Base-by-base conservation (phyloP, 2,888 invertebrate genomes). In the Cenopis cana region DNA sequence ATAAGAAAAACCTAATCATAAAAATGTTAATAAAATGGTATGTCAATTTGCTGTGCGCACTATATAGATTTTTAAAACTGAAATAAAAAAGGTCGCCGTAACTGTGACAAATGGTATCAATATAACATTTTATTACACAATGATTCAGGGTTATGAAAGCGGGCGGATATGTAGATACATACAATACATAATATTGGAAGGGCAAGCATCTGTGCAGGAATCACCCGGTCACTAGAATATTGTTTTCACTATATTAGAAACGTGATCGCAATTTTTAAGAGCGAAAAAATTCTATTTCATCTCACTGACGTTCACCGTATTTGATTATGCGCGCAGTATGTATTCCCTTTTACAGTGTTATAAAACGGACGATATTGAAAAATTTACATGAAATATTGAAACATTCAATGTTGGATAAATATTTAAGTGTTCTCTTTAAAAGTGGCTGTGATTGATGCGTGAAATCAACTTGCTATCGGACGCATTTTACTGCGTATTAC, bases 181-280 rank as follows among this genome's bases (percentile, higher is more conserved):
- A 85, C 20, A 36, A 62, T 69, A 64, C 82, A 85, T 89, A 86
- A 88, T 86, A 89, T 88, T 83, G 87, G 86, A 86, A 89, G 89
- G 91, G 90, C 89, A 85, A 87, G 85, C 92, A 91, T 90, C 90
- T 93, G 93, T 86, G 89, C 89, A 84, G 87, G 87, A 92, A 92
- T 93, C 93, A 93, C 88, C 92, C 93, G 94, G 94, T 93, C 94
- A 94, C 93, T 93, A 92, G 93, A 92, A 94, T 94, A 94, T 94
- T 94, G 94, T 94, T 94, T 94, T 93, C 93, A 94, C 93, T 94
- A 93, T 94, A 94, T 94, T 94, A 93, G 94, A 94, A 89, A 94
- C 93, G 94, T 94, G 94, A 88, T 89, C 91, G 93, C 92, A 89
- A 94, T 94, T 93, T 93, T 94, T 92, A 93, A 93, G 90, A 86